Evolutionary conservation across 2,888 invertebrate genomes (phyloP), one percentile per base, ranked within the genome.

Genomic region (Rhabditophanes sp.): DNA sequence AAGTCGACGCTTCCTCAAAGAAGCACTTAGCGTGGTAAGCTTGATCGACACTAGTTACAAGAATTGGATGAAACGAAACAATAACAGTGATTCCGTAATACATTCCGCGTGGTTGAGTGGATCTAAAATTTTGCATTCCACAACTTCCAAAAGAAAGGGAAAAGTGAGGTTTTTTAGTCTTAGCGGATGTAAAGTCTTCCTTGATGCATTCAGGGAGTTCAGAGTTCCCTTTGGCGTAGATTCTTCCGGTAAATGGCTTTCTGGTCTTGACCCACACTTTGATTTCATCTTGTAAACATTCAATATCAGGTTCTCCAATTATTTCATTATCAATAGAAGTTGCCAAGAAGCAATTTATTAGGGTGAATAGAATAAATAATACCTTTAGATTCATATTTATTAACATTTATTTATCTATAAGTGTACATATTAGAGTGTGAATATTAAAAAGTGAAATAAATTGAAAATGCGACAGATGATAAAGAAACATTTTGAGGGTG

Each of bases 1-100:
- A 63, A 14, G 53, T 44, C 25, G 46, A 56, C 4, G 61, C 64
- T 30, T 64, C 64, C 33, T 64, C 64, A 41, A 64, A 64, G 48
- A 64, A 64, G 34, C 64, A 64, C 34, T 64, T 64, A 14, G 65
- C 64, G 35, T 64, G 64, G 38, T 56, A 64, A 1, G 64, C 64
- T 35, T 65, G 64, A 33, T 64, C 64, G 23, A 65, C 61, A 44
- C 65, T 64, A 5, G 64, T 64, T 37, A 64, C 60, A 40, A 64
- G 62, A 4, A 65, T 36, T 35, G 64, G 63, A 35, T 64, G 64
- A 35, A 64, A 64, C 6, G 57, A 56, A 34, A 64, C 60, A 30
- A 64, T 63, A 8, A 64, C 31, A 1, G 64, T 64, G 30, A 64
- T 53, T 11, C 61, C 61, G 46, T 64, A 64, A 42, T 64, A 64